phyloP scores from a whole-genome alignment of 2,113 vertebrate species.

The Piprites chloris region DNA sequence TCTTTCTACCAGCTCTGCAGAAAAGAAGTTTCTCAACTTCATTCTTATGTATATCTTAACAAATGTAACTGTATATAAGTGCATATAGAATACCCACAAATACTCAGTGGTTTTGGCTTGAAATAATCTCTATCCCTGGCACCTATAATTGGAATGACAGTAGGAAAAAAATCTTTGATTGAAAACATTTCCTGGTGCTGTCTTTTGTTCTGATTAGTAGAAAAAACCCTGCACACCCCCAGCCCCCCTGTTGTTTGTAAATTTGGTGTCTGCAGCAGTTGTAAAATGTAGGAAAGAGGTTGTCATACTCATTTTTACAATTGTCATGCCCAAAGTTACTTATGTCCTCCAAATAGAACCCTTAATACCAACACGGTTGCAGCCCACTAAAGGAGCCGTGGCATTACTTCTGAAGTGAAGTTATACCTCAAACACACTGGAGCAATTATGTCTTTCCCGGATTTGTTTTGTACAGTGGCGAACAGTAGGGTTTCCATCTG shows the following conservation, averaged over 20 bases:
- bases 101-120: background rate
- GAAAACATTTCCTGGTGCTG: background rate
- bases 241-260: background rate
- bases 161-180: background rate
- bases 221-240: background rate
- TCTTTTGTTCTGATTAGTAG: background rate
- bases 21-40: background rate
- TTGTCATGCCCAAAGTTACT: background rate
- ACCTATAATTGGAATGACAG: background rate
- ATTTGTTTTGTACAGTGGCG: slow-evolving; percentile 43
- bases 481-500: slow-evolving; percentile 59
- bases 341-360: background rate
- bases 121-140: background rate
- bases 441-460: slow-evolving; percentile 19
- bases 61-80: background rate
- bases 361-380: background rate
- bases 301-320: background rate
- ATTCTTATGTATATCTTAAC: background rate
- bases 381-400: background rate
- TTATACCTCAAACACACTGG: slow-evolving; percentile 36
- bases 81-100: background rate
- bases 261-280: background rate
- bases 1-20: background rate
- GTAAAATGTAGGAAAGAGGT: background rate
- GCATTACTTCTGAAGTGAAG: slow-evolving; percentile 24